A percentile compares a stretch with the other conserved stretches of the same genome.
Evolutionary conservation across 2,888 invertebrate genomes (phyloP).

Genomic region (Drosophila siamana): DNA sequence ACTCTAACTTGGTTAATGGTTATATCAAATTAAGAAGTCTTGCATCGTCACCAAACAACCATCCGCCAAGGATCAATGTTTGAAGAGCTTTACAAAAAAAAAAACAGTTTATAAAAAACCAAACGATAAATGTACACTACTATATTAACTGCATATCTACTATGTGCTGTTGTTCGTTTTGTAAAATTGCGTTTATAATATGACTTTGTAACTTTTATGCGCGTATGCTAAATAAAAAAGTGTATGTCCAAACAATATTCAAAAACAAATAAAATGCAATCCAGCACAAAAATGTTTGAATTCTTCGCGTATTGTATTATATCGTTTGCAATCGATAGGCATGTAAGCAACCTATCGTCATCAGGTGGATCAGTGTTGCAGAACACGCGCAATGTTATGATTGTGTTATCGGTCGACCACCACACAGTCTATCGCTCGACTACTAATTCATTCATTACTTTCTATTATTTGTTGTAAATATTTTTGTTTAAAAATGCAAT

Average conservation of each 20-base stretch:
- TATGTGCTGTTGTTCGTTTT: conserved; percentile 64
- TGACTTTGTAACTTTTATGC: conserved; percentile 62
- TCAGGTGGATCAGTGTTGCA: conserved; percentile 29
- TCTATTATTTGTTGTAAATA: conserved; percentile 77
- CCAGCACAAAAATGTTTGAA: conserved; percentile 23
- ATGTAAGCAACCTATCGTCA: conserved; percentile 4
- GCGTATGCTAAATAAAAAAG: conserved; percentile 50
- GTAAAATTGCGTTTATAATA: conserved; percentile 62
- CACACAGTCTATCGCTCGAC: conserved; percentile 32
- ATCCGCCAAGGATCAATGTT: conserved; percentile 6
- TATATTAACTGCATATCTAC: conserved; percentile 42
- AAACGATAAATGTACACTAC: conserved; percentile 19
- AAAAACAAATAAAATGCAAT: conserved; percentile 28
- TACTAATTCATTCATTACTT: conserved; percentile 66
- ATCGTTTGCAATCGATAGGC: neutral
- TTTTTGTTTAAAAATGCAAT: conserved; percentile 53
- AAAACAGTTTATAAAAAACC: conserved; percentile 11
- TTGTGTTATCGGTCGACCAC: conserved; percentile 38
- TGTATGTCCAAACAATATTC: conserved; percentile 55
- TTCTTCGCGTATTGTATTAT: neutral
- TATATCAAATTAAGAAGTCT: conserved; percentile 57
- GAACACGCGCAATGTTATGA: neutral
- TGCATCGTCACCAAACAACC: conserved; percentile 21
- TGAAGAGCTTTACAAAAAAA: conserved; percentile 23
- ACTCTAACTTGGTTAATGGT: conserved; percentile 69